phyloP scores from a whole-genome alignment of 1,140 invertebrate species.

The Rhyzopertha dominica region DNA sequence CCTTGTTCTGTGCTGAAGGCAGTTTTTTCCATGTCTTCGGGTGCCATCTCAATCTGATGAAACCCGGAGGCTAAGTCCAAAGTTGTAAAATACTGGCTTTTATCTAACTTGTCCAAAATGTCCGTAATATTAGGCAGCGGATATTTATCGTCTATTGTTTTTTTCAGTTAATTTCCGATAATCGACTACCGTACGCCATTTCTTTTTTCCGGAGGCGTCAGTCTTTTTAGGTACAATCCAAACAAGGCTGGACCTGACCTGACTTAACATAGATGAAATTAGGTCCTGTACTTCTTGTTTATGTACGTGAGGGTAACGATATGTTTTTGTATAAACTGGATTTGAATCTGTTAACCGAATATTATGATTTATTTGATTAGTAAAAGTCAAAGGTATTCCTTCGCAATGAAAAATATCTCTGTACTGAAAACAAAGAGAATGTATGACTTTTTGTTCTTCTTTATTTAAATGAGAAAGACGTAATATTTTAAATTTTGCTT shows the following conservation, averaged over 20 bases:
- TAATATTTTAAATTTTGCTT: slow-evolving; percentile 16
- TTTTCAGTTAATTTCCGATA: too few relatives aligned
- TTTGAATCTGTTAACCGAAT: slow-evolving; percentile 13
- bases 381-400: slow-evolving; percentile 16
- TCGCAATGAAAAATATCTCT: slow-evolving; percentile 20
- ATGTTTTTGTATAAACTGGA: slow-evolving; percentile 16
- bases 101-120: too few relatives aligned
- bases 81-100: too few relatives aligned
- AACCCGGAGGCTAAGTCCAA: too few relatives aligned
- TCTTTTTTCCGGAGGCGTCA: too few relatives aligned
- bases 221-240: too few relatives aligned
- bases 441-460: slow-evolving; percentile 19
- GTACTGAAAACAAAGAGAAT: slow-evolving; percentile 16
- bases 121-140: too few relatives aligned
- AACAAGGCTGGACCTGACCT: too few relatives aligned
- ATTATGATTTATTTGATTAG: slow-evolving; percentile 19
- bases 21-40: slow-evolving; percentile 28
- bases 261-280: slow-evolving; percentile 3
- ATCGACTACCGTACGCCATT: too few relatives aligned
- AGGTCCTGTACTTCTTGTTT: slow-evolving; percentile 15
- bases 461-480: slow-evolving; percentile 19
- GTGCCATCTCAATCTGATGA: slow-evolving; percentile 28
- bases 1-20: slow-evolving; percentile 32
- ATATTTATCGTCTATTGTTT: too few relatives aligned
- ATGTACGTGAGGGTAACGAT: slow-evolving; percentile 16